Conservation (phyloP, 2,797 vertebrate species). For the Buphagus erythrorhynchus region DNA sequence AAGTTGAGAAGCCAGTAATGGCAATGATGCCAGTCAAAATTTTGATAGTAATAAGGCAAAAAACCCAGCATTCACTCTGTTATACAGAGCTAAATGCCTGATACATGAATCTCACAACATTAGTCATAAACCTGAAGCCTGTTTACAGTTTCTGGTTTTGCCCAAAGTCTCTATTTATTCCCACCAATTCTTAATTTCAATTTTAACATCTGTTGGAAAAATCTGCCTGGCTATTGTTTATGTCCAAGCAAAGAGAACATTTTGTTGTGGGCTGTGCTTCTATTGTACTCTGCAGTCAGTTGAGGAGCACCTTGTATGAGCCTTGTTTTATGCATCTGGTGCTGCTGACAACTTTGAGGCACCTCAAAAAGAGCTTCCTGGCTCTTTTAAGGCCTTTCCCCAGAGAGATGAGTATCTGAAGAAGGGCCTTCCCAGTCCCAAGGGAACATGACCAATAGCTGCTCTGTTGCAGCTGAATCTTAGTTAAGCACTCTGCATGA, state of each 20-base stretch:
- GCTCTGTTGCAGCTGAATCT: background rate
- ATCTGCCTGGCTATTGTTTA: background rate
- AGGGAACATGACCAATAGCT: background rate
- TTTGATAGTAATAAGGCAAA: background rate
- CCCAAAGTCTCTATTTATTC: background rate
- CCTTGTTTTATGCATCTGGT: background rate
- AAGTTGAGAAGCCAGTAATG: background rate
- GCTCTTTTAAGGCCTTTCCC: background rate
- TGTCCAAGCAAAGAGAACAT: background rate
- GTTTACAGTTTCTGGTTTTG: background rate
- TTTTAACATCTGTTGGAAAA: background rate
- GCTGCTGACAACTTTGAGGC: background rate
- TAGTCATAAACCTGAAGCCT: background rate
- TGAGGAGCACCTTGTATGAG: background rate
- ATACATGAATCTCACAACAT: background rate
- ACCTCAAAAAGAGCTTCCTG: background rate
- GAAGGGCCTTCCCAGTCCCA: background rate
- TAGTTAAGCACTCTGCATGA: background rate
- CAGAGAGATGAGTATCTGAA: background rate
- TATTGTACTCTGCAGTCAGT: background rate
- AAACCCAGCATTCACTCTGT: background rate
- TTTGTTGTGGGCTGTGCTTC: background rate
- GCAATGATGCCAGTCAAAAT: background rate
- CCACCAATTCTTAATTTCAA: background rate
- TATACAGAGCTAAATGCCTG: background rate